A percentile compares a stretch with the other conserved stretches of the same genome.
Conservation (phyloP, 2,888 invertebrate species). For the Leucophora obtusa region DNA sequence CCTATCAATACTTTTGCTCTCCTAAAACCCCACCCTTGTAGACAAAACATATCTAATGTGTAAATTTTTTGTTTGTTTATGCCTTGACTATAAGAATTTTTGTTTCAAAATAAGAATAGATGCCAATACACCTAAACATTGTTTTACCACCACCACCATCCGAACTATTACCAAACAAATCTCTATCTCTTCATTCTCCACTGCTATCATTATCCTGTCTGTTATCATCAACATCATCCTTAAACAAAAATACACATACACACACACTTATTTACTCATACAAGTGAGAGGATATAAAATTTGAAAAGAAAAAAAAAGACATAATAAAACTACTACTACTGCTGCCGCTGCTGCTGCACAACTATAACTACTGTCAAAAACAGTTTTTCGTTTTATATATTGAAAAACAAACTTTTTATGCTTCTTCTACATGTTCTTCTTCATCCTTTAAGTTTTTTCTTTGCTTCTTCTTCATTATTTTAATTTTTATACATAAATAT, state of each 20-base stretch:
- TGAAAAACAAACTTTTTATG: constrained; percentile 22
- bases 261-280: background rate
- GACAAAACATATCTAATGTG: constrained; percentile 12
- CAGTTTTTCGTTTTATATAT: constrained; percentile 45
- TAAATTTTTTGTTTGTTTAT: constrained; percentile 1
- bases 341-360: background rate
- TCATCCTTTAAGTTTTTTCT: background rate
- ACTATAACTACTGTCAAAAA: constrained; percentile 65
- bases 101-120: background rate
- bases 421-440: background rate
- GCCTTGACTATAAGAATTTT: constrained; percentile 11
- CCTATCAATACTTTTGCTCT: background rate
- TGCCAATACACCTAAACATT: background rate
- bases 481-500: background rate
- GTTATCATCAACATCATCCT: constrained; percentile 11
- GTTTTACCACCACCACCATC: background rate
- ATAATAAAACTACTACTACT: background rate
- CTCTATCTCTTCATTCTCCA: background rate
- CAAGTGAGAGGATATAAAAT: constrained; percentile 4
- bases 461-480: constrained; percentile 14
- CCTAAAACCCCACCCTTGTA: background rate
- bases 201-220: background rate
- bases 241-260: background rate
- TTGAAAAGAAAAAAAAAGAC: constrained; percentile 1
- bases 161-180: constrained; percentile 3